These are phyloP conservation scores for Nothura maculosa DNA, from an alignment of 2,797 vertebrate genomes.

Conservation along the genomic window DNA sequence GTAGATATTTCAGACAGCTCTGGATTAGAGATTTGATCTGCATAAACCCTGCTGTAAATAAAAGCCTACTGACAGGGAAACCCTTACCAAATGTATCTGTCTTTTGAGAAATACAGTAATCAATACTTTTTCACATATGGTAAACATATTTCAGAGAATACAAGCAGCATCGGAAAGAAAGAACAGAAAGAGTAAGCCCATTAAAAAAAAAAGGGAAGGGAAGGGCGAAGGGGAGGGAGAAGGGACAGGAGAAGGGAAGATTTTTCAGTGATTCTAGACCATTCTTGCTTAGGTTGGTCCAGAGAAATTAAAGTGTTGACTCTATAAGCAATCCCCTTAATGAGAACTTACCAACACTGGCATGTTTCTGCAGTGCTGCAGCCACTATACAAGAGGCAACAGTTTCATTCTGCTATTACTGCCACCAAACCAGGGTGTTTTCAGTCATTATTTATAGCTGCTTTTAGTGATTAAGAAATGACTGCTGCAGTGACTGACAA, in stretches of 20 bases:
- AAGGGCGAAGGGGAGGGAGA: too few species aligned
- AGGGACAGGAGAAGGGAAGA: too few species aligned
- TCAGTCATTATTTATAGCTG: not conserved
- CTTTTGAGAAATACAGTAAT: constrained; percentile 36
- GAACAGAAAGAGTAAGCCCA: not conserved
- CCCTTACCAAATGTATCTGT: not conserved
- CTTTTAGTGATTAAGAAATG: not conserved
- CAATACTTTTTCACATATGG: constrained; percentile 59
- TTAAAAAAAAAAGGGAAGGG: not conserved
- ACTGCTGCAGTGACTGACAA: not conserved
- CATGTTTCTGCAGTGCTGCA: not conserved
- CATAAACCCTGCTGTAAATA: constrained; percentile 30
- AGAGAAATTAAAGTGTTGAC: not conserved
- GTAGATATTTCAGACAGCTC: constrained; percentile 20
- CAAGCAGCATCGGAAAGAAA: constrained; percentile 52
- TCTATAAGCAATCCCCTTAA: not conserved
- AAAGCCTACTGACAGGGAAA: constrained; percentile 40
- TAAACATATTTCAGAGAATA: constrained; percentile 67
- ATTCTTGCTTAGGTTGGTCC: not conserved
- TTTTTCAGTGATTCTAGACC: not conserved
- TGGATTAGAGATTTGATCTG: constrained; percentile 1
- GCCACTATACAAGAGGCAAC: not conserved
- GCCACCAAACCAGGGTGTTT: not conserved
- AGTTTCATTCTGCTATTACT: not conserved
- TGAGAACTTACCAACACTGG: not conserved